Percentiles rank a stretch among this genome's conserved stretches.
Conservation (phyloP, 2,888 invertebrate species). For the Pegoplata infirma region DNA sequence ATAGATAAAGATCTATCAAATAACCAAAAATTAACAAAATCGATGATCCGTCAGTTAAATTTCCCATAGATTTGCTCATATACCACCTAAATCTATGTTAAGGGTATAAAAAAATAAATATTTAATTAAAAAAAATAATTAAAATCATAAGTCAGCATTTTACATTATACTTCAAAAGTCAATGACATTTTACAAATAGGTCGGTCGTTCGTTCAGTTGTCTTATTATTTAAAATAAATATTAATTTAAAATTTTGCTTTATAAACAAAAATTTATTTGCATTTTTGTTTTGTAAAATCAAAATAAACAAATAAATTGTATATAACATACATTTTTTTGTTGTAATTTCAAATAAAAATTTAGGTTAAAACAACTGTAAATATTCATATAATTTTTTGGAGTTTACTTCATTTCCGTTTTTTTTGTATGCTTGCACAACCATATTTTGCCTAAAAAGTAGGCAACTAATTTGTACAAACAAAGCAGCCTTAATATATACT, state of each 20-base stretch:
- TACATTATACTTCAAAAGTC: not conserved
- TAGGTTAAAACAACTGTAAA: not conserved
- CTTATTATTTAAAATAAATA: not conserved
- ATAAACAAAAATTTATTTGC: not conserved
- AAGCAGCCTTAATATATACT: constrained; percentile 43
- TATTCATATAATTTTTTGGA: not conserved
- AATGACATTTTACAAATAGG: not conserved
- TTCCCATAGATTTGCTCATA: no score
- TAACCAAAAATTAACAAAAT: no score
- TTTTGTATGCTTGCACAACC: no score
- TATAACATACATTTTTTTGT: not conserved
- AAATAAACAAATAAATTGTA: constrained; percentile 4
- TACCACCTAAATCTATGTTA: no score
- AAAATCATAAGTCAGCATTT: not conserved
- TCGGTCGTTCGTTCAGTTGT: not conserved
- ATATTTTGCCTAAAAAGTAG: constrained; percentile 30
- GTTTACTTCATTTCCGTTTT: no score
- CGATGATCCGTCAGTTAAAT: no score
- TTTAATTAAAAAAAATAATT: not conserved
- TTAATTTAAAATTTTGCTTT: not conserved
- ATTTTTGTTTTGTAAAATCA: not conserved
- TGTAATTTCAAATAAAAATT: no score
- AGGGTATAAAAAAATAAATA: not conserved
- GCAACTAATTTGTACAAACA: constrained; percentile 50
- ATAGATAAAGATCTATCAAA: no score